Evolutionary conservation across 1,140 invertebrate genomes (phyloP).

Genomic region (Cyrtorhinus lividipennis): DNA sequence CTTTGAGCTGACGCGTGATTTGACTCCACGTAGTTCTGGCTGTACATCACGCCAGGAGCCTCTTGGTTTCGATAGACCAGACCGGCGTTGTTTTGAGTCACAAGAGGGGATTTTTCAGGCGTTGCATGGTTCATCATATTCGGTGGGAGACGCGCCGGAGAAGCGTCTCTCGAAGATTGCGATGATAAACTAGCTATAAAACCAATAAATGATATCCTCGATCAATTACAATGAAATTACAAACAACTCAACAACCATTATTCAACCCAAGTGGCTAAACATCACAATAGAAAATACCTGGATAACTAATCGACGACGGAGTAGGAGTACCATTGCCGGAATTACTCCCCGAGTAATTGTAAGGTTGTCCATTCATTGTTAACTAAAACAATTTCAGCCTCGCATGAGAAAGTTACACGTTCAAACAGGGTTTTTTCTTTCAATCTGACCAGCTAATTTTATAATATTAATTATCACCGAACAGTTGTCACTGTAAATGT

Average conservation of each 20-base stretch:
- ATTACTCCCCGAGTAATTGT: slow-evolving; percentile 18
- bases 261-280: too few relatives aligned
- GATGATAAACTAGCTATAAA: slow-evolving; percentile 26
- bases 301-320: slow-evolving; percentile 22
- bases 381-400: background rate
- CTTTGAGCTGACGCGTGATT: background rate
- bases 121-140: slow-evolving; percentile 15
- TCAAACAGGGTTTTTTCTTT: background rate
- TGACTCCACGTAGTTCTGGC: background rate
- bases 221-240: background rate
- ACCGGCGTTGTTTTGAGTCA: background rate
- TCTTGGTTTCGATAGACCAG: slow-evolving; percentile 11
- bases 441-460: background rate
- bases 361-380: slow-evolving; percentile 20
- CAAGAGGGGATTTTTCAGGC: slow-evolving; percentile 10
- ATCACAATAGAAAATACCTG: too few relatives aligned
- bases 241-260: background rate
- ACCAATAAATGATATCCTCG: background rate
- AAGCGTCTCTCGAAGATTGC: slow-evolving; percentile 25
- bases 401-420: background rate
- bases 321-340: slow-evolving; percentile 24
- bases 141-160: slow-evolving; percentile 20
- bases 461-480: background rate
- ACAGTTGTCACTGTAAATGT: background rate
- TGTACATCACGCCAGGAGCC: background rate